A percentile compares a stretch with the other conserved stretches of the same genome.
Conservation (phyloP, 2,888 invertebrate genomes). For the Neuroscelio doddi region DNA sequence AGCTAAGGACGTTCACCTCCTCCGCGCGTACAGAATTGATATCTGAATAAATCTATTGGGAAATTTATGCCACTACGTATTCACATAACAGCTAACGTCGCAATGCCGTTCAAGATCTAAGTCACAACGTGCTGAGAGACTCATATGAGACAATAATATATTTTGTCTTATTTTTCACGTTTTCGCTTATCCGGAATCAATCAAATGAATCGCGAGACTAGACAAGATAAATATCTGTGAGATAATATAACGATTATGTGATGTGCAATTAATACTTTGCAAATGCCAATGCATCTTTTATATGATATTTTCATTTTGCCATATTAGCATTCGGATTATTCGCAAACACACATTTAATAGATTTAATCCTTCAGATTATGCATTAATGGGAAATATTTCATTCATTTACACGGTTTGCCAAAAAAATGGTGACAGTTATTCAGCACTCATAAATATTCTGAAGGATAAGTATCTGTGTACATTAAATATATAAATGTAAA, state of each 20-base stretch:
- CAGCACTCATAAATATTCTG: no score
- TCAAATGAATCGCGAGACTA: constrained; percentile 23
- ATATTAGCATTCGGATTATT: constrained; percentile 26
- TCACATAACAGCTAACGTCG: constrained; percentile 4
- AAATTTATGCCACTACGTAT: constrained; percentile 13
- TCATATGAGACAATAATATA: constrained; percentile 35
- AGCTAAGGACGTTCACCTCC: constrained; percentile 35
- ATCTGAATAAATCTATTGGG: constrained; percentile 47
- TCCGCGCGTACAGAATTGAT: constrained; percentile 30
- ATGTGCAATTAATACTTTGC: constrained; percentile 57
- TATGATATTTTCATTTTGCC: constrained; percentile 29
- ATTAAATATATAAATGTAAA: no score
- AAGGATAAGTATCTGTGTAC: no score
- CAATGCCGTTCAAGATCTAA: constrained; percentile 8
- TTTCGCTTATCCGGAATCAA: no score
- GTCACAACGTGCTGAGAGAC: no score
- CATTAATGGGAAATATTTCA: no score
- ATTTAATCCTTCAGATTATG: no score
- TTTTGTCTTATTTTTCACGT: constrained; percentile 19
- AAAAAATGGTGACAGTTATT: no score
- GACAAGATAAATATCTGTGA: constrained; percentile 24
- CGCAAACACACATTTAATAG: background rate
- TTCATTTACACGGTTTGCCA: no score
- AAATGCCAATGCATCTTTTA: constrained; percentile 47
- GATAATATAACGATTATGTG: constrained; percentile 49